Evolutionary conservation across 2,797 vertebrate genomes (phyloP), one percentile per base, ranked within the genome.

Genomic region (Smutsia temminckii): DNA sequence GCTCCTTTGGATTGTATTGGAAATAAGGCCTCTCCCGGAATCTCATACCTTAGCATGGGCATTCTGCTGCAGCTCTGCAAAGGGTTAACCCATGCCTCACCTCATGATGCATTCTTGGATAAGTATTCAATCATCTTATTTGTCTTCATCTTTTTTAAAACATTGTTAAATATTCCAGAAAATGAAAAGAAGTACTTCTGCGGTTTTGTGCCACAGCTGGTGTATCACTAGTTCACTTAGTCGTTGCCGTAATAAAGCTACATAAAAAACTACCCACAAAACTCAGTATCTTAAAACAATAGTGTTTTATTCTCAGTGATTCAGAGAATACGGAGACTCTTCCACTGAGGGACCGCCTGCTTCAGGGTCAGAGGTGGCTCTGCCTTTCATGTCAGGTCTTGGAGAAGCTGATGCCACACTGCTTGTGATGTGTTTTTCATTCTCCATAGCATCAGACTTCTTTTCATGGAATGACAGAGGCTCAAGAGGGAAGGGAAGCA

Each of bases 1-100:
- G 27, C 14, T 10, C 16, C n/a, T 51, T 27, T 40, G 25, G 29
- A 61, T 23, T 42, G 9, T 29, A 29, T 14, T 74, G 49, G 46
- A 77, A 17, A 53, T 4, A 69, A 51, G 12, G n/a, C 16, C 29
- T 94, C 97, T 85, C 85, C 84, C 68, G 86, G 84, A 96, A 97
- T 97, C 97, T 97, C 86, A 89, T 96, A 96, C 96, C 83, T 95
- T 97, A 75, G 97, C 96, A 94, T 92, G 37, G 53, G 37, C 57
- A 68, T 61, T 68, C 21, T 66, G 21, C 21, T 66, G 21, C 18
- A 42, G 2, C 20, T 89, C 6, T 80, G 85, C 91, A 78, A 93
- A 91, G 89, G 85, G 97, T 81, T 97, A 86, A 96, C 75, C n/a
- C 49, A 37, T 77, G 84, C 93, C 85, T 72, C 59, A 32, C 17